A percentile compares a stretch with the other conserved stretches of the same genome.
Evolutionary conservation across 2,888 invertebrate species (phyloP).

Genomic region (Criorhina ranunculi): DNA sequence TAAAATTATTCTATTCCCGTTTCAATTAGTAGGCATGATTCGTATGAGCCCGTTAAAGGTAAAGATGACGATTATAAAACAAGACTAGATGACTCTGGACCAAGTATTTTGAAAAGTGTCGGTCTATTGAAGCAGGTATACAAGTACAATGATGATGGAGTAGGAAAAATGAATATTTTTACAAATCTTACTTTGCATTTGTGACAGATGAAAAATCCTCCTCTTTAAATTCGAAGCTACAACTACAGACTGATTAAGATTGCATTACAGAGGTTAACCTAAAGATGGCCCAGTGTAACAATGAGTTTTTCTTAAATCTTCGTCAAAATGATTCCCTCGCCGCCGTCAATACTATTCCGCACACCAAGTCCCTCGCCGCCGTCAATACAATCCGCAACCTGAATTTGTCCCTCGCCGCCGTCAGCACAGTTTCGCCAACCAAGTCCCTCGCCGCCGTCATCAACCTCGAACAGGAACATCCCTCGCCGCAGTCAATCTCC

Average conservation of each 20-base stretch:
- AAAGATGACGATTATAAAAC: slow-evolving; percentile 26
- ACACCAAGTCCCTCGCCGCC: slow-evolving; percentile 40
- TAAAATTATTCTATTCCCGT: slow-evolving; percentile 10
- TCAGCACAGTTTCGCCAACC: slow-evolving; percentile 1
- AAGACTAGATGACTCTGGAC: not conserved
- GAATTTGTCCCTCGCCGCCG: slow-evolving; percentile 50
- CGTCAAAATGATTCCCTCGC: slow-evolving; percentile 29
- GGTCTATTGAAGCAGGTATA: slow-evolving; percentile 35
- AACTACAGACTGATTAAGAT: not conserved
- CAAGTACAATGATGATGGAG: slow-evolving; percentile 18
- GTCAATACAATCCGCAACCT: slow-evolving; percentile 4
- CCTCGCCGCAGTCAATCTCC: slow-evolving; percentile 39
- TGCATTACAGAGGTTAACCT: too few species aligned
- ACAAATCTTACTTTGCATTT: slow-evolving; percentile 46
- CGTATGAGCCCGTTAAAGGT: slow-evolving; percentile 1
- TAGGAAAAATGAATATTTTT: slow-evolving; percentile 9
- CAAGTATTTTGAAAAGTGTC: slow-evolving; percentile 23
- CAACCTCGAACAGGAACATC: too few species aligned
- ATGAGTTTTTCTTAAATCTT: not conserved
- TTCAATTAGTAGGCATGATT: not conserved
- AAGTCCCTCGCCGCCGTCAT: slow-evolving; percentile 57
- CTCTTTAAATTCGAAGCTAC: not conserved
- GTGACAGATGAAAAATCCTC: not conserved
- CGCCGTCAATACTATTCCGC: slow-evolving; percentile 10
- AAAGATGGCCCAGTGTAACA: not conserved